These are phyloP conservation scores for Aphelocoma californica DNA, from an alignment of 2,797 vertebrate genomes.

Conservation along the genomic window DNA sequence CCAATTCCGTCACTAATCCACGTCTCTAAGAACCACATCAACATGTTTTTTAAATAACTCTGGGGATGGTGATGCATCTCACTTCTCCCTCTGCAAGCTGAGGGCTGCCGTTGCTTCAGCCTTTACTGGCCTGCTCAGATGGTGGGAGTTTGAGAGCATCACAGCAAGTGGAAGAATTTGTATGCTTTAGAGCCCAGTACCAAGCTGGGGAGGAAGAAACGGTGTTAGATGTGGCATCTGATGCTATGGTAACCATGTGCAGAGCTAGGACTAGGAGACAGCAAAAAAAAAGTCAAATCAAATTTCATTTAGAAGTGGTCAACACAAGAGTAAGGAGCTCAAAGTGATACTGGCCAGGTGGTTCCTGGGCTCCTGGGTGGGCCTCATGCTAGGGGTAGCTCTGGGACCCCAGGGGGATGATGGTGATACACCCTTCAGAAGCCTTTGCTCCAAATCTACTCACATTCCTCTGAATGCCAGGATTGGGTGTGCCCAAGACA, in stretches of 20 bases:
- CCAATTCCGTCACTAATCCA: background rate
- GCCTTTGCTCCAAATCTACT: background rate
- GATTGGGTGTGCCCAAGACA: background rate
- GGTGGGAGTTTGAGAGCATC: background rate
- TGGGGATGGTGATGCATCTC: background rate
- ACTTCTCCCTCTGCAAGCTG: background rate
- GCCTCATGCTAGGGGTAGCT: background rate
- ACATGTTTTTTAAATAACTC: background rate
- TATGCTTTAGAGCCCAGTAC: background rate
- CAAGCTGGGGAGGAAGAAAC: background rate
- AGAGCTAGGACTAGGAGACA: background rate
- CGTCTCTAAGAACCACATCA: fast-evolving
- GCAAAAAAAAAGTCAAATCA: background rate
- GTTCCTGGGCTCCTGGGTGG: background rate
- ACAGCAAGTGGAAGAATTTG: background rate
- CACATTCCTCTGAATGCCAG: background rate
- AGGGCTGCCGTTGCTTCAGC: background rate
- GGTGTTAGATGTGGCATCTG: background rate
- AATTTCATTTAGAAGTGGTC: background rate
- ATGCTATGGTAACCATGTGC: background rate
- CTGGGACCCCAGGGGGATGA: background rate
- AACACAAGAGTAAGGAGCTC: fast-evolving
- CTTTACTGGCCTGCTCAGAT: background rate
- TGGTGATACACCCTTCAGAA: background rate
- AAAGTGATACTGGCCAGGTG: background rate